phyloP scores from a whole-genome alignment of 1,140 invertebrate genomes.

The Aphelinus certus region DNA sequence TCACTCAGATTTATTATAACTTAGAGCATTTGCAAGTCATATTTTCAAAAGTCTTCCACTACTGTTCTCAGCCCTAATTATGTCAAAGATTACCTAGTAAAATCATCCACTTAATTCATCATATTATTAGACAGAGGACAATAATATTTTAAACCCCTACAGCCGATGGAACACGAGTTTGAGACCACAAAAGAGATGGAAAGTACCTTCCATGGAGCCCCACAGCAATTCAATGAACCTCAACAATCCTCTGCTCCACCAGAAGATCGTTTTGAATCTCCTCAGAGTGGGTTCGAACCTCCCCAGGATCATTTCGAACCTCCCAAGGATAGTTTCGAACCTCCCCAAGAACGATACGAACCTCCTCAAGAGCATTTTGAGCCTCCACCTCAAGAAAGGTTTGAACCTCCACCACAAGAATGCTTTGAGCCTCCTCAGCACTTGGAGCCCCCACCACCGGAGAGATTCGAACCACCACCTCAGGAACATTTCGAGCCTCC shows the following conservation, averaged over 20 bases:
- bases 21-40: too few relatives aligned
- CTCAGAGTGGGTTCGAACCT: constrained; percentile 37
- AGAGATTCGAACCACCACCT: constrained; percentile 5
- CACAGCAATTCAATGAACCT: too few relatives aligned
- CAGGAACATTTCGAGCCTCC: constrained; percentile 6
- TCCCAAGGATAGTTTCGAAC: constrained; percentile 8
- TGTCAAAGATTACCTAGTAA: too few relatives aligned
- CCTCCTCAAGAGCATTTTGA: constrained; percentile 14
- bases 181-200: too few relatives aligned
- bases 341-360: neutral
- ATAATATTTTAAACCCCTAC: too few relatives aligned
- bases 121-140: too few relatives aligned
- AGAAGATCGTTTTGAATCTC: neutral
- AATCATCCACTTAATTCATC: too few relatives aligned
- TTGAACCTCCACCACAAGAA: neutral
- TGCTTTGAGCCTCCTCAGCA: neutral
- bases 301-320: neutral
- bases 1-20: too few relatives aligned
- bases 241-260: neutral
- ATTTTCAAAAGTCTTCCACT: too few relatives aligned
- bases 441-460: neutral
- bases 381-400: neutral
- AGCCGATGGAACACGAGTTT: too few relatives aligned
- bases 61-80: too few relatives aligned
- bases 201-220: too few relatives aligned